These are phyloP conservation scores for Diarsia mendica DNA, from an alignment of 2,888 invertebrate genomes.

Conservation along the genomic window DNA sequence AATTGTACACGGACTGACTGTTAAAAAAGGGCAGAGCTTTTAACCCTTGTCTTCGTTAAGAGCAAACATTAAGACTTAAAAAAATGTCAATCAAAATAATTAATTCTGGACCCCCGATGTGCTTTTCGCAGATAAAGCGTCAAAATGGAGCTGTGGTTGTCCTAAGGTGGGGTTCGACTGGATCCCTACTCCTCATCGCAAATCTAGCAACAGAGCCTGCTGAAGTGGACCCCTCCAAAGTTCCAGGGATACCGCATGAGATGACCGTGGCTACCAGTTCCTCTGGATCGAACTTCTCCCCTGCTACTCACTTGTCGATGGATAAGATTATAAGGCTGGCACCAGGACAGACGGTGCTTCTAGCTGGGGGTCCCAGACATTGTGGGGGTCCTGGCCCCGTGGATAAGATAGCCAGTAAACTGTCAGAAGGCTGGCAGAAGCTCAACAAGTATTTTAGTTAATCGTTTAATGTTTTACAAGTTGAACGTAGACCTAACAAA, in stretches of 20 bases:
- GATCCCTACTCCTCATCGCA: conserved; percentile 80
- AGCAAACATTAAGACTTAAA: conserved; percentile 24
- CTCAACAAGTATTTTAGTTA: conserved; percentile 86
- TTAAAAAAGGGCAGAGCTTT: conserved; percentile 32
- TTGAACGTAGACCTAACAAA: not conserved
- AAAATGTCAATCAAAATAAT: conserved; percentile 54
- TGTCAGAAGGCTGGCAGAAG: conserved; percentile 88
- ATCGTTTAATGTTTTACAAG: conserved; percentile 28
- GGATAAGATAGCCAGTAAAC: conserved; percentile 85
- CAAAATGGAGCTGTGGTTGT: conserved; percentile 85
- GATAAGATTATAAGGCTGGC: conserved; percentile 78
- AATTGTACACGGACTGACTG: conserved; percentile 22
- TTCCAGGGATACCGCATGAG: conserved; percentile 82
- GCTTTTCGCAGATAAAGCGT: conserved; percentile 88
- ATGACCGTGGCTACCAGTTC: conserved; percentile 84
- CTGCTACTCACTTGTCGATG: conserved; percentile 75
- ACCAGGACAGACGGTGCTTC: conserved; percentile 81
- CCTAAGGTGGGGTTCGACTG: conserved; percentile 83
- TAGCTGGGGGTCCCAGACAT: conserved; percentile 83
- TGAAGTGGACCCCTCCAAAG: conserved; percentile 85
- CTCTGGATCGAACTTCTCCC: conserved; percentile 78
- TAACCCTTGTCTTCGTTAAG: conserved; percentile 41
- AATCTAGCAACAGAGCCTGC: conserved; percentile 86
- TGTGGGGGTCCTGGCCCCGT: conserved; percentile 87
- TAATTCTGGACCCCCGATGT: conserved; percentile 30